Conservation (phyloP, 2,797 vertebrate species). For the Bufotes viridis region DNA sequence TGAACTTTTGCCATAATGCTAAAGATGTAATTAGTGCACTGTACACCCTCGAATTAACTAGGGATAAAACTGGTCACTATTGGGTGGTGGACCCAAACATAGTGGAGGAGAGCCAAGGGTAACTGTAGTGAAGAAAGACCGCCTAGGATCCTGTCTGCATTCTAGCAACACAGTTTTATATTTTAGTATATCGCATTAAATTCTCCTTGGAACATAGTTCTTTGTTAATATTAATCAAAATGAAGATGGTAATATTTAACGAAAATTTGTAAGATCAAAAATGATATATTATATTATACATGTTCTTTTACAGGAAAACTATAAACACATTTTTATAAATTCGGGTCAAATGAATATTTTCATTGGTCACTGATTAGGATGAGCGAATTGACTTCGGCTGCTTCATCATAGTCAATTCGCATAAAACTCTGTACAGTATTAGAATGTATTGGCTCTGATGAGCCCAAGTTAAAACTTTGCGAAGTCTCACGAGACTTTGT, state of each 20-base stretch:
- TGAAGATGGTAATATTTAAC: neutral
- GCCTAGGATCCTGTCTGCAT: neutral
- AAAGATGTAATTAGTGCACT: conserved; percentile 6
- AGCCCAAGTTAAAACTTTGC: no score
- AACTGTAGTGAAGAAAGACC: neutral
- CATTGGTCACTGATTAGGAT: no score
- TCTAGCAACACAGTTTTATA: neutral
- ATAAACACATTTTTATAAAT: neutral
- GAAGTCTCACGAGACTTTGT: no score
- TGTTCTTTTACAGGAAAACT: neutral
- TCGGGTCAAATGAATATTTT: neutral
- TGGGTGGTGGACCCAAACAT: neutral
- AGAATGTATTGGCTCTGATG: no score
- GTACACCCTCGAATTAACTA: conserved; percentile 16
- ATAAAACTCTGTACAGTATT: no score
- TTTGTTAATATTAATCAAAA: neutral
- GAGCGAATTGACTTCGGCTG: no score
- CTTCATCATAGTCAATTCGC: no score
- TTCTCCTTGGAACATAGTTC: neutral
- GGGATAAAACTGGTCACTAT: neutral
- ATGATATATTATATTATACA: neutral
- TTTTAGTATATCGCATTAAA: neutral
- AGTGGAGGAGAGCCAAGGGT: conserved; percentile 19
- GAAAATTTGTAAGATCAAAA: neutral
- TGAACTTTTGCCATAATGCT: conserved; percentile 13